Evolutionary conservation across 2,888 invertebrate genomes (phyloP), one percentile per base, ranked within the genome.

Genomic region (Oxyscelio sp.): DNA sequence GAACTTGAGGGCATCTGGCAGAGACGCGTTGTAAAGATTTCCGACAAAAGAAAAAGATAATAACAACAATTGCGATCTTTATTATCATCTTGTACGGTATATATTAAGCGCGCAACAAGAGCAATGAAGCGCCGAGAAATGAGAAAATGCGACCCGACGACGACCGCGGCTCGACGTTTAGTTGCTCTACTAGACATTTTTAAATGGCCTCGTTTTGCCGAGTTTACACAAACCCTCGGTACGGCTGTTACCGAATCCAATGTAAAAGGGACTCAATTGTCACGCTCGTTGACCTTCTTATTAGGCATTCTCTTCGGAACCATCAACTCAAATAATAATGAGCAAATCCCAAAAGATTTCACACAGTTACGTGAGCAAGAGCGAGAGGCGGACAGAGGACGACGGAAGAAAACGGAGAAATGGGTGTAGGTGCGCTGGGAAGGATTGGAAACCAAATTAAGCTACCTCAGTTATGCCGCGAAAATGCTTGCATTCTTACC

Each of bases 51-150:
- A 13, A 77, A 80, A 52, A 61, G 71, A 75, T 71, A 79, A 79
- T 84, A 75, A 80, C 66, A 80, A 84, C 77, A 80, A 84, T 80
- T 80, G 71, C 71, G 84, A 71, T 80, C 75, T 80, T 75, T 75
- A 79, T 81, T 85, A 71, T 68, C 54, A 63, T 83, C 77, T 43
- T 54, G 73, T 17, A 27, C 34, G 38, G 43, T 45, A 17, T 59
- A 31, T 71, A 48, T 75, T 68, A 68, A 81, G 31, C 50, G 40
- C 43, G 50, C 24, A 43, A 58, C 58, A 50, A 56, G 58, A 58
- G 75, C 73, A 75, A 65, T 40, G 45, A 45, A 56, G 65, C 54
- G 15, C 43, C 71, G 58, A 61, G 71, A 54, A 61, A 79, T 54
- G 68, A 70, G 54, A 59, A 74, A 68, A 68, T 19, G 71, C 79